Conservation (phyloP, 2,113 vertebrate species). For the Muscicapa adusta region DNA sequence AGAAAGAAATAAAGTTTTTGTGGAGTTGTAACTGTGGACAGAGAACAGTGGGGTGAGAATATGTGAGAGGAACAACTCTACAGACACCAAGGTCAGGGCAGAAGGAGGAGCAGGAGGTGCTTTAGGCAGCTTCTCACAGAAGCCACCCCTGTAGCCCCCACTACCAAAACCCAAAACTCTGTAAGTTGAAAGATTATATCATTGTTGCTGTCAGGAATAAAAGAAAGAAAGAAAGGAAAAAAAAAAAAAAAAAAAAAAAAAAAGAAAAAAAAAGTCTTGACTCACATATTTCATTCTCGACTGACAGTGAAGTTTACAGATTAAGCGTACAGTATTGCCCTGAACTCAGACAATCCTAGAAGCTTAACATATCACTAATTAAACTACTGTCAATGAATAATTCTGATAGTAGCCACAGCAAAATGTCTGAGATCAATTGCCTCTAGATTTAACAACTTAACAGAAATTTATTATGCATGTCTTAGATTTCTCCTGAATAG, state of each 20-base stretch:
- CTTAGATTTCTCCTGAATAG: background rate
- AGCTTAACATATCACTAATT: background rate
- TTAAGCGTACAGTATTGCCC: rapidly evolving
- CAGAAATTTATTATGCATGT: background rate
- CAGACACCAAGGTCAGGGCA: background rate
- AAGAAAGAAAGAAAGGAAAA: too few relatives aligned
- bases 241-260: too few relatives aligned
- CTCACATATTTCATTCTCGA: background rate
- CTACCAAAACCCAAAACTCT: too few relatives aligned
- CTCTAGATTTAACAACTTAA: background rate
- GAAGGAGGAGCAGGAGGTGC: background rate
- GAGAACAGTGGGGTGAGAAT: background rate
- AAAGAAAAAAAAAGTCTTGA: background rate
- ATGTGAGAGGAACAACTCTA: background rate
- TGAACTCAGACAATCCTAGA: background rate
- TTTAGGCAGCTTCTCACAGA: too few relatives aligned
- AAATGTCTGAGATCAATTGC: background rate
- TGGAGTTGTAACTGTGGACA: rapidly evolving
- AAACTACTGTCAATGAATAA: background rate
- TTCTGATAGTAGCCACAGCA: background rate
- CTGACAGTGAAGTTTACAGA: background rate
- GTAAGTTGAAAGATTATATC: background rate
- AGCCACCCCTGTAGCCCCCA: too few relatives aligned
- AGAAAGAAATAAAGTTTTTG: background rate
- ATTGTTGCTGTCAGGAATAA: background rate